Conservation (phyloP, 2,888 invertebrate genomes). For the Heliconius hortense region DNA sequence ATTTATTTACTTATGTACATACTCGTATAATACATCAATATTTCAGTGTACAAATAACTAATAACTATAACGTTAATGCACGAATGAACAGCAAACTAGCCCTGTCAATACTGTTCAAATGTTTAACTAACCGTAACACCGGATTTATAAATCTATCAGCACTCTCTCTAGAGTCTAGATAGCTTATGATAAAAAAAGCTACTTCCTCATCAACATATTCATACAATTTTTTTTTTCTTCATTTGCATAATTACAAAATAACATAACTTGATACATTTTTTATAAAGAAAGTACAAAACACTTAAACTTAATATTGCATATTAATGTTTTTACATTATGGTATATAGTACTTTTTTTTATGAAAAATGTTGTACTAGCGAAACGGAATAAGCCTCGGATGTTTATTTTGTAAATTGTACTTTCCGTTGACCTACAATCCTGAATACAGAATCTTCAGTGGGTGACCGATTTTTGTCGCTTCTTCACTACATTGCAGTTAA, state of each 20-base stretch:
- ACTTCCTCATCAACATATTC: not conserved
- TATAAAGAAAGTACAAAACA: not conserved
- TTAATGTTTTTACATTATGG: not conserved
- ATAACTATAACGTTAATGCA: slow-evolving; percentile 15
- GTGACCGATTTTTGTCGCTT: no score
- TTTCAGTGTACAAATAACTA: not conserved
- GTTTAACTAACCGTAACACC: slow-evolving; percentile 30
- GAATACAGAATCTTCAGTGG: no score
- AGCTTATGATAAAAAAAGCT: not conserved
- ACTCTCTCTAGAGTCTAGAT: not conserved
- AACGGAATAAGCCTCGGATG: no score
- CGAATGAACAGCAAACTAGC: slow-evolving; percentile 33
- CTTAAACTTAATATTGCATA: not conserved
- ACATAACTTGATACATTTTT: no score
- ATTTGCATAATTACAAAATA: not conserved
- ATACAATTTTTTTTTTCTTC: not conserved
- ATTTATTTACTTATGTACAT: not conserved
- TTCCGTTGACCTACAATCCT: no score
- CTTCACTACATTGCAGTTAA: not conserved
- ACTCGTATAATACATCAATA: not conserved
- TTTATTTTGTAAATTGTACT: no score
- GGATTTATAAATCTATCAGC: slow-evolving; percentile 4
- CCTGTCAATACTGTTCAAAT: slow-evolving; percentile 21
- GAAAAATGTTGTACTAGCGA: not conserved
- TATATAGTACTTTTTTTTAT: not conserved